phyloP scores from a whole-genome alignment of 2,113 vertebrate genomes.

The Hyperoodon ampullatus region DNA sequence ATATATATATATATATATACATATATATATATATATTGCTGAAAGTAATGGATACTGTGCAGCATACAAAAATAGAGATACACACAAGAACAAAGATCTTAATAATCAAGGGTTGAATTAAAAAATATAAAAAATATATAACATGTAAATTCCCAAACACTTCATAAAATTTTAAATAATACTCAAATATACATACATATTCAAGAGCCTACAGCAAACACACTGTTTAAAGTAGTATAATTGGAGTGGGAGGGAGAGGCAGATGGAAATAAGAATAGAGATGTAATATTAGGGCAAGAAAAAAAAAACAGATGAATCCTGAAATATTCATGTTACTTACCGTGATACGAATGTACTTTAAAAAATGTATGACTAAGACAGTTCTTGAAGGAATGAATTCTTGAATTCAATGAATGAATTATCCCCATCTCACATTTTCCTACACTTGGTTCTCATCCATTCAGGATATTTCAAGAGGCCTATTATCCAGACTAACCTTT shows the following conservation, averaged over 20 bases:
- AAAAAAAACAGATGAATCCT: neutral
- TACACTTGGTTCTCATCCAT: neutral
- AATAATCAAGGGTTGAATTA: neutral
- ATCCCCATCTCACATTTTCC: neutral
- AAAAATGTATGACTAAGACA: neutral
- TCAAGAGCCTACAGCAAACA: neutral
- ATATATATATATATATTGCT: neutral
- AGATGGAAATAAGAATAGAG: neutral
- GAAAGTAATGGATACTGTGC: neutral
- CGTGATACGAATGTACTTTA: neutral
- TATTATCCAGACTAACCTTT: neutral
- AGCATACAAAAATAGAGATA: neutral
- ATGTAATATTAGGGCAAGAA: neutral
- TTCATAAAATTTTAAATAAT: neutral
- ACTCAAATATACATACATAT: neutral
- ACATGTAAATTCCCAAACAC: neutral
- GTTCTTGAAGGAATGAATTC: neutral
- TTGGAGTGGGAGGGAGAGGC: neutral
- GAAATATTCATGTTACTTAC: neutral
- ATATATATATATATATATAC: neutral
- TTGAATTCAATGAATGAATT: neutral
- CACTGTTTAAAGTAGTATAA: neutral
- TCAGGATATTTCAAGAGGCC: neutral
- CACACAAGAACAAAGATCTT: neutral
- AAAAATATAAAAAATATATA: neutral